Conservation (phyloP, 2,888 invertebrate genomes). For the Syrista parreyssii region DNA sequence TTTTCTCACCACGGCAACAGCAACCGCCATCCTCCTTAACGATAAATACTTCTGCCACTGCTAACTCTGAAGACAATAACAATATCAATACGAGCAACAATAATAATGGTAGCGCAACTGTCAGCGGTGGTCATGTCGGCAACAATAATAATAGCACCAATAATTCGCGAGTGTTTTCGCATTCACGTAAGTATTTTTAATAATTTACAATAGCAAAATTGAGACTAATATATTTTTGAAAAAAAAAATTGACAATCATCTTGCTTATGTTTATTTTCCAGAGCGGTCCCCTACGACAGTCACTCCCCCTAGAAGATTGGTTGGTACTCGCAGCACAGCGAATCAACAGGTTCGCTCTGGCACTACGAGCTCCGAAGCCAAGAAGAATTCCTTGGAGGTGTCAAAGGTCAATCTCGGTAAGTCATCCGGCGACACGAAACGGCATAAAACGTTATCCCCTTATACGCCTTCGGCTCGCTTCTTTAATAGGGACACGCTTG, state of each 20-base stretch:
- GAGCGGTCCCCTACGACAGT: slow-evolving; percentile 57
- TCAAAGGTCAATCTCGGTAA: slow-evolving; percentile 58
- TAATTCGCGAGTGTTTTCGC: slow-evolving; percentile 13
- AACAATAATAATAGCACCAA: slow-evolving; percentile 11
- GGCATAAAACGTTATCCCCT: neutral
- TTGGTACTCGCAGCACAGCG: slow-evolving; percentile 45
- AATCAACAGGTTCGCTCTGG: slow-evolving; percentile 43
- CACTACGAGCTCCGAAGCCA: slow-evolving; percentile 53
- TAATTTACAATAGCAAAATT: neutral
- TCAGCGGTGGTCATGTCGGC: neutral
- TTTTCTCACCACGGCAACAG: slow-evolving; percentile 18
- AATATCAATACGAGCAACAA: slow-evolving; percentile 14
- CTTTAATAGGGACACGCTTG: neutral
- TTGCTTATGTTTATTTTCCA: slow-evolving; percentile 34
- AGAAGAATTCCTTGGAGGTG: slow-evolving; percentile 52
- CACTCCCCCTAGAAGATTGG: slow-evolving; percentile 53
- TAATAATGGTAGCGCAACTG: neutral
- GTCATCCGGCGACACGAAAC: slow-evolving; percentile 21
- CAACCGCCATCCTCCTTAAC: slow-evolving; percentile 18
- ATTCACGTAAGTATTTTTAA: slow-evolving; percentile 15
- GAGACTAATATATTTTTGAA: neutral
- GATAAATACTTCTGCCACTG: neutral
- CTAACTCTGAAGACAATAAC: slow-evolving; percentile 5
- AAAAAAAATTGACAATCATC: neutral
- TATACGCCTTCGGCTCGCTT: neutral